A percentile compares a stretch with the other conserved stretches of the same genome.
These are phyloP conservation scores for Dicyrtoma fusca DNA, from an alignment of 2,888 invertebrate species.

Conservation along the genomic window DNA sequence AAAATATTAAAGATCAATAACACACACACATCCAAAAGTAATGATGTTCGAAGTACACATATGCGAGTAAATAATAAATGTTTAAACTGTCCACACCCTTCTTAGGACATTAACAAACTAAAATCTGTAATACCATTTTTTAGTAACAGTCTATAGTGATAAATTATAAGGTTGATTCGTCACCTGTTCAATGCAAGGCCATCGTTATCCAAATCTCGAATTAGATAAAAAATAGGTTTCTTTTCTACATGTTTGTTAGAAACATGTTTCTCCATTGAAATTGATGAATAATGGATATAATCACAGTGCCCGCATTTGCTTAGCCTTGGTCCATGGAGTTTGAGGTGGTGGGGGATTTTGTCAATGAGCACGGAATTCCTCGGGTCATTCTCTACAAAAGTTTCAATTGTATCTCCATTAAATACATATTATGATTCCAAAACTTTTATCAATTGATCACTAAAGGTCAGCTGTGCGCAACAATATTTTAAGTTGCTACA, in stretches of 20 bases:
- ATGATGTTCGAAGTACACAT: not conserved
- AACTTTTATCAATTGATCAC: not conserved
- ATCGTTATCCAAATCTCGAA: slow-evolving; percentile 61
- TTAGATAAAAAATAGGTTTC: slow-evolving; percentile 62
- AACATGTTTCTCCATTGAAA: slow-evolving; percentile 70
- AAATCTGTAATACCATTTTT: not conserved
- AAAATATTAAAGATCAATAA: not conserved
- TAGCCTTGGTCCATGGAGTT: slow-evolving; percentile 73
- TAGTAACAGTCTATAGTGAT: not conserved
- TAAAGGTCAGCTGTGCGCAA: too few relatives aligned
- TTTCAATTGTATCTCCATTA: too few relatives aligned
- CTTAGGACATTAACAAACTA: not conserved
- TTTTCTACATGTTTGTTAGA: slow-evolving; percentile 66
- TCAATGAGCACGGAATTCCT: slow-evolving; percentile 62
- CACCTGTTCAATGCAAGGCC: slow-evolving; percentile 54
- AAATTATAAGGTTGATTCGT: not conserved
- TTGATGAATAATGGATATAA: slow-evolving; percentile 68
- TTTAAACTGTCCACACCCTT: too few relatives aligned
- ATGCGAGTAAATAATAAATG: not conserved
- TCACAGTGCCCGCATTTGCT: slow-evolving; percentile 74
- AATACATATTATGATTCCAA: not conserved
- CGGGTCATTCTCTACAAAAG: slow-evolving; percentile 40
- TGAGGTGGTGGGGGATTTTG: slow-evolving; percentile 72
- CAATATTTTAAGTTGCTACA: too few relatives aligned
- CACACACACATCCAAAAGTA: not conserved